phyloP scores from a whole-genome alignment of 1,140 invertebrate genomes.

The Eueides isabella region DNA sequence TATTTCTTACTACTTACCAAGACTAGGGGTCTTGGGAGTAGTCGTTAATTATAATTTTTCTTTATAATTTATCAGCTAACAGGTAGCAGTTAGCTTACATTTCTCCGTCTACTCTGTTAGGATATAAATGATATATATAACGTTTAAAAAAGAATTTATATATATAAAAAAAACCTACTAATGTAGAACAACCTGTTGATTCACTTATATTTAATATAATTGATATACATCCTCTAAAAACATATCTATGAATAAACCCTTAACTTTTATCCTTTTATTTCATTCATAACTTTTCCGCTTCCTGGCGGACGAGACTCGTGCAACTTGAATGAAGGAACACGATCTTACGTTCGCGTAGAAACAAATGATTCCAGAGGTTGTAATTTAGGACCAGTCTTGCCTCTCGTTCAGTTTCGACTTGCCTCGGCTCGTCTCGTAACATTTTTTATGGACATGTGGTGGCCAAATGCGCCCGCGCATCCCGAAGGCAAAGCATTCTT shows the following conservation, averaged over 20 bases:
- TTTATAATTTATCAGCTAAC: too few species aligned
- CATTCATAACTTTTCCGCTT: conserved; percentile 24
- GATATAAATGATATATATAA: too few species aligned
- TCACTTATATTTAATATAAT: background rate
- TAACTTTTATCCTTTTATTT: conserved; percentile 13
- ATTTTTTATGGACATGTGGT: conserved; percentile 70
- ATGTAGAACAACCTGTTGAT: background rate
- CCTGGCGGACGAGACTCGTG: background rate
- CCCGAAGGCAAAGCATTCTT: conserved; percentile 50
- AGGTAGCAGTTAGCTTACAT: too few species aligned
- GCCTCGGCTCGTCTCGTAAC: conserved; percentile 48
- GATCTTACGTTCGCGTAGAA: conserved; percentile 23
- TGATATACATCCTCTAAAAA: background rate
- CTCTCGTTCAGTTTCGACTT: conserved; percentile 53
- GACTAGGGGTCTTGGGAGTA: too few species aligned
- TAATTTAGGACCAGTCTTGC: conserved; percentile 43
- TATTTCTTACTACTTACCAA: too few species aligned
- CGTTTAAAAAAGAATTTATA: too few species aligned
- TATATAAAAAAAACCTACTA: too few species aligned
- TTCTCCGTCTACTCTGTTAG: too few species aligned
- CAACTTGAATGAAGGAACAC: conserved; percentile 22
- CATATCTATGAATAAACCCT: conserved; percentile 2
- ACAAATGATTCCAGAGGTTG: conserved; percentile 42
- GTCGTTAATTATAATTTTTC: too few species aligned
- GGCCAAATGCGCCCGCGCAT: conserved; percentile 68